These are phyloP conservation scores for Nineta flava DNA, from an alignment of 2,888 invertebrate genomes.

Conservation along the genomic window DNA sequence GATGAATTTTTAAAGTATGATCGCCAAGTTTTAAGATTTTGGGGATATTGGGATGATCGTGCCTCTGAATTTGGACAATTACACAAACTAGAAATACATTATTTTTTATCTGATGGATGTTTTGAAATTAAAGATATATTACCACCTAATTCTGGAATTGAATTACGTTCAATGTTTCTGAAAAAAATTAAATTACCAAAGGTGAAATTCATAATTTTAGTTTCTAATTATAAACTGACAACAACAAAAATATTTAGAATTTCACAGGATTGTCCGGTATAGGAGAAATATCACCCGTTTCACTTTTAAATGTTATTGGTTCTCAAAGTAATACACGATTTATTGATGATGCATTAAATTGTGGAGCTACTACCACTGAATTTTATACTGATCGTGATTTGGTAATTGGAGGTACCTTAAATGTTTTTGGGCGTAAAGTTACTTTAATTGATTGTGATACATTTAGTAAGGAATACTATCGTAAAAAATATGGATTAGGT, in stretches of 20 bases:
- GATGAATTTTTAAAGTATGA: conserved; percentile 74
- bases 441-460: conserved; percentile 70
- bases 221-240: background rate
- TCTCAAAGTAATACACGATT: conserved; percentile 35
- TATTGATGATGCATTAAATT: conserved; percentile 38
- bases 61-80: conserved; percentile 59
- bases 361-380: conserved; percentile 29
- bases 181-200: conserved; percentile 64
- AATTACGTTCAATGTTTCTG: conserved; percentile 55
- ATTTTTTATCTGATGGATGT: conserved; percentile 75
- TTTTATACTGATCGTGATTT: conserved; percentile 59
- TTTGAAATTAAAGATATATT: conserved; percentile 71
- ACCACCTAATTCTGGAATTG: conserved; percentile 49
- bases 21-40: conserved; percentile 57
- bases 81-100: conserved; percentile 64
- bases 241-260: background rate
- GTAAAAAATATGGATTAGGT: conserved; percentile 48
- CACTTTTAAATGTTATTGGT: conserved; percentile 47
- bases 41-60: conserved; percentile 82
- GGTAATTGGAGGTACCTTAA: conserved; percentile 63
- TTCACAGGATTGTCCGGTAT: conserved; percentile 21
- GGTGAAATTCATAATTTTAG: conserved; percentile 26
- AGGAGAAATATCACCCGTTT: conserved; percentile 33
- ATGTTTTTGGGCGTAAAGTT: conserved; percentile 67
- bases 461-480: conserved; percentile 74